Evolutionary conservation across 2,888 invertebrate genomes (phyloP).

Genomic region (Agrochola macilenta): DNA sequence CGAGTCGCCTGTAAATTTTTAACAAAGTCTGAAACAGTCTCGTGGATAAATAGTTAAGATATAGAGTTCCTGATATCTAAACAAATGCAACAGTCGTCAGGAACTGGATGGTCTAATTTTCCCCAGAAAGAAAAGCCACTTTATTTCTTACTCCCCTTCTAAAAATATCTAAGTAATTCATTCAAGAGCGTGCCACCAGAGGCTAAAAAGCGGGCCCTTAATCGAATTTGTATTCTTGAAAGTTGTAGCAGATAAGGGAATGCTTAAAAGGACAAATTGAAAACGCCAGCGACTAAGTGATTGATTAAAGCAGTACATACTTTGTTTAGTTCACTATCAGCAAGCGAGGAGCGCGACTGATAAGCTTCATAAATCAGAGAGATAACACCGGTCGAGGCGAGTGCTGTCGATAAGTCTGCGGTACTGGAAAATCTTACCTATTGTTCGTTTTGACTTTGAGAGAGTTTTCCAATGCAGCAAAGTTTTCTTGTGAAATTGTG

Average conservation of each 20-base stretch:
- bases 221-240: conserved; percentile 70
- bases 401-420: conserved; percentile 62
- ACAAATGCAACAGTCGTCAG: not conserved
- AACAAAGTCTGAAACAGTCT: conserved; percentile 10
- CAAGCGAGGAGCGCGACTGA: conserved; percentile 75
- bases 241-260: conserved; percentile 67
- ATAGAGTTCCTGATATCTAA: not conserved
- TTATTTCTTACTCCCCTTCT: not conserved
- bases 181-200: conserved; percentile 55
- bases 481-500: conserved; percentile 9
- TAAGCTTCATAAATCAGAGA: conserved; percentile 84
- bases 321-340: conserved; percentile 81
- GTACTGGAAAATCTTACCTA: conserved; percentile 50
- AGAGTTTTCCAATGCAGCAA: conserved; percentile 16
- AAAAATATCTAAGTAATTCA: conserved; percentile 51
- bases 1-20: conserved; percentile 7
- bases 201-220: conserved; percentile 53
- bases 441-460: conserved; percentile 13
- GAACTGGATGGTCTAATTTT: not conserved
- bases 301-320: conserved; percentile 83
- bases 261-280: conserved; percentile 80
- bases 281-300: conserved; percentile 79
- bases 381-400: conserved; percentile 77
- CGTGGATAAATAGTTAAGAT: not conserved
- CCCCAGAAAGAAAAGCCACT: not conserved